Percentiles rank a stretch among this genome's conserved stretches.
phyloP scores from a whole-genome alignment of 2,888 invertebrate species.

The Serripes groenlandicus region DNA sequence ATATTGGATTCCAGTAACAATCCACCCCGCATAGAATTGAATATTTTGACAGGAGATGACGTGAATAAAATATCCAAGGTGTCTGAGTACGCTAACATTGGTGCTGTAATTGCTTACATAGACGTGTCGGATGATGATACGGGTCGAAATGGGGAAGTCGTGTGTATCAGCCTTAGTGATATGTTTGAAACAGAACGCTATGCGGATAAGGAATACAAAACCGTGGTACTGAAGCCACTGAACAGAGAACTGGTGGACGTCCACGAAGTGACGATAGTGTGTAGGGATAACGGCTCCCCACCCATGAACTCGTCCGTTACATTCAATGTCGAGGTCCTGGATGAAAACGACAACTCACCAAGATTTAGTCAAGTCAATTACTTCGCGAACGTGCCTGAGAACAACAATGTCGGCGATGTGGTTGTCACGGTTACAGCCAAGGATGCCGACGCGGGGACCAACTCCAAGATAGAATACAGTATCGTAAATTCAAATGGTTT shows the following conservation, averaged over 20 bases:
- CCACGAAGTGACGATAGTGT: slow-evolving; percentile 67
- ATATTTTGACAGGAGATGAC: slow-evolving; percentile 72
- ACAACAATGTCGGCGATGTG: slow-evolving; percentile 72
- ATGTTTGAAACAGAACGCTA: slow-evolving; percentile 75
- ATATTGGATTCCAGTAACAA: slow-evolving; percentile 96
- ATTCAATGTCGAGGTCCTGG: slow-evolving; percentile 88
- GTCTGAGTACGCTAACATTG: slow-evolving; percentile 77
- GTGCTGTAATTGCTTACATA: slow-evolving; percentile 78
- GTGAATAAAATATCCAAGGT: slow-evolving; percentile 65
- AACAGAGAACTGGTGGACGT: slow-evolving; percentile 66
- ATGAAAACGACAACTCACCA: slow-evolving; percentile 96
- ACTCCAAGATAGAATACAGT: slow-evolving; percentile 73
- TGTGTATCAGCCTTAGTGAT: slow-evolving; percentile 72
- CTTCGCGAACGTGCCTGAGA: slow-evolving; percentile 72
- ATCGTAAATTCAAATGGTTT: slow-evolving; percentile 56
- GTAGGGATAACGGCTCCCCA: slow-evolving; percentile 71
- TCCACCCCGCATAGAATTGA: slow-evolving; percentile 90
- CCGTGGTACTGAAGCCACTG: slow-evolving; percentile 65
- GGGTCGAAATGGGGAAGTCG: slow-evolving; percentile 79
- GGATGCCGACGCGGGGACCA: slow-evolving; percentile 72
- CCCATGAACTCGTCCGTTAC: slow-evolving; percentile 64
- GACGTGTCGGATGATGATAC: slow-evolving; percentile 77
- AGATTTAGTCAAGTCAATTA: slow-evolving; percentile 89
- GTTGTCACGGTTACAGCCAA: slow-evolving; percentile 71
- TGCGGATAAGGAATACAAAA: slow-evolving; percentile 76